phyloP scores from a whole-genome alignment of 2,888 invertebrate genomes.

The Noctua pronuba region DNA sequence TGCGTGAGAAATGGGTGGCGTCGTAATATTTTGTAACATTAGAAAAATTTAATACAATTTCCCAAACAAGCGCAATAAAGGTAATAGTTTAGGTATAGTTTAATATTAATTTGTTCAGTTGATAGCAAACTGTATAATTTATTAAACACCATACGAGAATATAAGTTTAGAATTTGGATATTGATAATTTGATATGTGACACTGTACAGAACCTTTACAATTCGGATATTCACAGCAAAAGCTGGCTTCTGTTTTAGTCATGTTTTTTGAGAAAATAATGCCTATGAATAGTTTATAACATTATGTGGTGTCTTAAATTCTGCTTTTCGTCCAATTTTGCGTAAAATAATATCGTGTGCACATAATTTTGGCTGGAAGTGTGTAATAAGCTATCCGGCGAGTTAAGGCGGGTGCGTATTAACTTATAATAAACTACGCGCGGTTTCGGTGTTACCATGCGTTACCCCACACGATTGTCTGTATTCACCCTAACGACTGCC shows the following conservation, averaged over 20 bases:
- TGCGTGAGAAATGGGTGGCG: constrained; percentile 42
- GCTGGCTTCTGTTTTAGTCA: neutral
- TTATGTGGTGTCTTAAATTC: constrained; percentile 11
- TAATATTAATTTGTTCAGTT: neutral
- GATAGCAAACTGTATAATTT: neutral
- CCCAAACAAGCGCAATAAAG: neutral
- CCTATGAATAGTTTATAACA: neutral
- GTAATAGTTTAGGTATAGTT: neutral
- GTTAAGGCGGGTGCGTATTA: constrained; percentile 86
- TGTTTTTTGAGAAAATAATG: neutral
- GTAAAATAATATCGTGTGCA: constrained; percentile 31
- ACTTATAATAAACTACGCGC: constrained; percentile 88
- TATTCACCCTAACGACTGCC: constrained; percentile 65
- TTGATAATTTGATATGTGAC: neutral
- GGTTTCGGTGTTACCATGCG: constrained; percentile 81
- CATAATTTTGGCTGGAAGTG: constrained; percentile 69
- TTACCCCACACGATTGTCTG: constrained; percentile 63
- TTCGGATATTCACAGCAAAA: neutral
- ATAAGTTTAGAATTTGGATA: neutral
- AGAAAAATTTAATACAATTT: neutral
- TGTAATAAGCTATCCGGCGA: constrained; percentile 71
- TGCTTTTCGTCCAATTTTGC: constrained; percentile 14
- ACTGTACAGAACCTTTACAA: neutral
- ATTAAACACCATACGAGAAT: neutral
- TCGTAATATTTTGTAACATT: constrained; percentile 6